These are phyloP conservation scores for Euzophera pinguis DNA, from an alignment of 2,888 invertebrate genomes.

Conservation along the genomic window DNA sequence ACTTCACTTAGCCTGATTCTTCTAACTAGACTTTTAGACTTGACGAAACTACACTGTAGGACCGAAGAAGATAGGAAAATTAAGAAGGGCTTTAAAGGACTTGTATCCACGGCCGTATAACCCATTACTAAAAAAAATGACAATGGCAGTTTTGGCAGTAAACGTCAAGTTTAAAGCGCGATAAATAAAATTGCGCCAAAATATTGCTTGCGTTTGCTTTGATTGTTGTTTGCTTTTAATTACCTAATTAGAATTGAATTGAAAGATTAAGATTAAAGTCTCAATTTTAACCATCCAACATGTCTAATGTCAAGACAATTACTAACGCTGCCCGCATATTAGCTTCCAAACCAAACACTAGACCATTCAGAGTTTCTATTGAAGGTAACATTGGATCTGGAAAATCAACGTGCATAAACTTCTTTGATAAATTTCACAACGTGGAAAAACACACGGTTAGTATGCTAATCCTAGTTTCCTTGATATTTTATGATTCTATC, in stretches of 20 bases:
- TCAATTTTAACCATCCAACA: slow-evolving; percentile 24
- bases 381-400: slow-evolving; percentile 92
- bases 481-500: too few species aligned
- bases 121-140: too few species aligned
- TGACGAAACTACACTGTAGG: too few species aligned
- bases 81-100: too few species aligned
- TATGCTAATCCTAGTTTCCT: slow-evolving; percentile 15
- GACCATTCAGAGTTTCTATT: slow-evolving; percentile 85
- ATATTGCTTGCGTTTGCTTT: background rate
- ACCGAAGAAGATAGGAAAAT: too few species aligned
- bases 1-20: too few species aligned
- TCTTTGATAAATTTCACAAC: slow-evolving; percentile 83
- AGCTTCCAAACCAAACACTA: slow-evolving; percentile 17
- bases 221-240: background rate
- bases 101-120: too few species aligned
- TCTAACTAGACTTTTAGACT: too few species aligned
- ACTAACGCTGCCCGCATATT: slow-evolving; percentile 41
- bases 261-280: too few species aligned
- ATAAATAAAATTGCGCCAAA: background rate
- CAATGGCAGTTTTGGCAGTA: too few species aligned
- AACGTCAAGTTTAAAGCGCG: too few species aligned
- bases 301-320: slow-evolving; percentile 53
- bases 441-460: slow-evolving; percentile 77
- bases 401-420: slow-evolving; percentile 87
- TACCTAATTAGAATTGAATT: too few species aligned